Evolutionary conservation across 2,113 vertebrate species (phyloP), one percentile per base, ranked within the genome.

Genomic region (Engraulis encrasicolus): DNA sequence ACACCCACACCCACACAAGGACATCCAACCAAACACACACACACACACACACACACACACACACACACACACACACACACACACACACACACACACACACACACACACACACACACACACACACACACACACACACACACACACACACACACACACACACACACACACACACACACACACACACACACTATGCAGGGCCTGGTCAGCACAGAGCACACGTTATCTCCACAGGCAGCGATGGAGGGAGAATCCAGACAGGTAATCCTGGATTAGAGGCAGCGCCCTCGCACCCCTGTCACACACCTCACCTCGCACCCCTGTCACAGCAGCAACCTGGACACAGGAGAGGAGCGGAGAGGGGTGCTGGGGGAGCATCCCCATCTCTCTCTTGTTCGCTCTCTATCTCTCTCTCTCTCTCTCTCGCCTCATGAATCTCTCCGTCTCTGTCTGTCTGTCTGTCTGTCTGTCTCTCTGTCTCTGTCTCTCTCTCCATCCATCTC

Each of bases 241-340:
- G 78, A 45, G 78, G 79, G 38, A 89, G 23, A 89, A 54, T 81
- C 23, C 86, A 83, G 89, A 89, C 89, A 86, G 87, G 90, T 93
- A 94, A 85, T 93, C 93, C 90, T 86, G 91, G 92, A 92, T 94
- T 93, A 94, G 88, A 82, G 81, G 54, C 14, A 58, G 61, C 17
- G 2, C 31, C 74, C 49, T 80, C 50, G 58, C 81, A 14, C 80
- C 81, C 85, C 79, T 1, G 83, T 74, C 37, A 85, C 81, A 50
- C 84, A n/a, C n/a, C n/a, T n/a, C n/a, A n/a, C 74, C 49, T 80
- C 50, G 58, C 81, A 14, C 80, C 81, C 85, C 79, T 1, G 83
- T 74, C 37, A 85, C 81, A 50, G 82, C 79, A 61, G 37, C 37
- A 48, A 83, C 79, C 85, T 40, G 38, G 83, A 31, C 61, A 34